Percentiles rank a stretch among this genome's conserved stretches.
These are phyloP conservation scores for Zoanthus gigantus DNA, from an alignment of 92 coral and sea anemone species.

Conservation along the genomic window DNA sequence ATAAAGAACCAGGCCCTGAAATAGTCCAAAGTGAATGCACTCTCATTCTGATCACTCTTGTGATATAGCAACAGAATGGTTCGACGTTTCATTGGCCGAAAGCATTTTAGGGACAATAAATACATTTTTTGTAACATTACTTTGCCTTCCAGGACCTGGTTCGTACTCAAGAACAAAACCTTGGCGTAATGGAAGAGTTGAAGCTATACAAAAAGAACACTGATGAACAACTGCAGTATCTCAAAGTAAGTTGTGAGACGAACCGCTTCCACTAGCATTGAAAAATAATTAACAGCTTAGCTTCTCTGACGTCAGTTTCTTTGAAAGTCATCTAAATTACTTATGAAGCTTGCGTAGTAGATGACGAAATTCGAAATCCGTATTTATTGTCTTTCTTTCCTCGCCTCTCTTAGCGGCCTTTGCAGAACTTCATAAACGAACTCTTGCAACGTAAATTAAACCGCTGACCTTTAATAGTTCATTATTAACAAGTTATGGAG, in stretches of 20 bases:
- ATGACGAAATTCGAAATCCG: no score
- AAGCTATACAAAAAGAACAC: conserved; percentile 72
- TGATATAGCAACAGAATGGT: not conserved
- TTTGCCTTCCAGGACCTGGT: conserved; percentile 75
- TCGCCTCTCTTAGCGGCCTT: no score
- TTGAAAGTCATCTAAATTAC: not conserved
- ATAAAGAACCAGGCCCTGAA: no score
- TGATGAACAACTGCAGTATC: conserved; percentile 78
- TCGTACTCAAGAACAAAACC: conserved; percentile 87
- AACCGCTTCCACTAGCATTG: not conserved
- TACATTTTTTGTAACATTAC: not conserved
- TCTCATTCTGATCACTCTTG: no score
- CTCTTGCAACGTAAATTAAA: no score
- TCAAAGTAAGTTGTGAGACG: conserved; percentile 67
- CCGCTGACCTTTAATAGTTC: no score
- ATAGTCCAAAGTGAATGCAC: no score
- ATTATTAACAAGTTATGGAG: no score
- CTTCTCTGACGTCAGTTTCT: not conserved
- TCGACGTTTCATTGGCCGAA: no score
- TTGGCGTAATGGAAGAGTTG: conserved; percentile 67
- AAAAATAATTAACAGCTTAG: not conserved
- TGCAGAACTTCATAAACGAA: no score
- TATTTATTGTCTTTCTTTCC: no score
- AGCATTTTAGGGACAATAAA: no score
- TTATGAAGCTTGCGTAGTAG: not conserved